A percentile compares a stretch with the other conserved stretches of the same genome.
phyloP scores from a whole-genome alignment of 2,113 vertebrate species.

The Cyanoderma ruficeps region DNA sequence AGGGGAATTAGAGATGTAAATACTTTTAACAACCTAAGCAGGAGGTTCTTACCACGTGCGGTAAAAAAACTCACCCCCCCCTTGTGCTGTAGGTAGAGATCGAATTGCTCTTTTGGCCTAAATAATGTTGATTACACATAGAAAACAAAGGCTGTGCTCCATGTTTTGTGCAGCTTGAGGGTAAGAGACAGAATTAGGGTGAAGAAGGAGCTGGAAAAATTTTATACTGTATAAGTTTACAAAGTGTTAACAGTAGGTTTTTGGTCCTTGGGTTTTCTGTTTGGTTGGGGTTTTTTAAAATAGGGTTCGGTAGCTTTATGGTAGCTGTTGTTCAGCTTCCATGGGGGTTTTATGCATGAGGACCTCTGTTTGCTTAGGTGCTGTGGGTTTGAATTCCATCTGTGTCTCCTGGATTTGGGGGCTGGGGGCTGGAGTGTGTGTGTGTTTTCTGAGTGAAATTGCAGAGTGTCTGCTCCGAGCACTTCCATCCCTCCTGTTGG shows the following conservation, averaged over 20 bases:
- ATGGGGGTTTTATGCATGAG: neutral
- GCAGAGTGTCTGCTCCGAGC: neutral
- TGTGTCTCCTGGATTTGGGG: neutral
- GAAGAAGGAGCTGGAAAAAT: neutral
- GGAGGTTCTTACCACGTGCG: neutral
- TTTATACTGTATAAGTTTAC: neutral
- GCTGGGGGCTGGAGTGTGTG: neutral
- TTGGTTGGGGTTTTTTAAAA: neutral
- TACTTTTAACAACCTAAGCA: neutral
- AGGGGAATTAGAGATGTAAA: neutral
- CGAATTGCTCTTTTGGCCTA: neutral
- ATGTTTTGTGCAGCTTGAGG: neutral
- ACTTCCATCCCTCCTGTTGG: neutral
- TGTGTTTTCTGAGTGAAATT: conserved; percentile 19
- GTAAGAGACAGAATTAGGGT: neutral
- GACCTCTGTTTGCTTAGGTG: neutral
- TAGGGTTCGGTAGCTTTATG: neutral
- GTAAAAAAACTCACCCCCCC: neutral
- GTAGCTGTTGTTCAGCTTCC: neutral
- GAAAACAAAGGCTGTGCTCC: neutral
- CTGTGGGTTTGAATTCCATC: neutral
- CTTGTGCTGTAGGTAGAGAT: neutral
- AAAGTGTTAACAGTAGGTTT: neutral
- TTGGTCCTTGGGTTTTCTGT: neutral
- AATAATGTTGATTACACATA: rapidly evolving